These are phyloP conservation scores for Dermatemys mawii DNA, from an alignment of 2,113 vertebrate species.

Conservation along the genomic window DNA sequence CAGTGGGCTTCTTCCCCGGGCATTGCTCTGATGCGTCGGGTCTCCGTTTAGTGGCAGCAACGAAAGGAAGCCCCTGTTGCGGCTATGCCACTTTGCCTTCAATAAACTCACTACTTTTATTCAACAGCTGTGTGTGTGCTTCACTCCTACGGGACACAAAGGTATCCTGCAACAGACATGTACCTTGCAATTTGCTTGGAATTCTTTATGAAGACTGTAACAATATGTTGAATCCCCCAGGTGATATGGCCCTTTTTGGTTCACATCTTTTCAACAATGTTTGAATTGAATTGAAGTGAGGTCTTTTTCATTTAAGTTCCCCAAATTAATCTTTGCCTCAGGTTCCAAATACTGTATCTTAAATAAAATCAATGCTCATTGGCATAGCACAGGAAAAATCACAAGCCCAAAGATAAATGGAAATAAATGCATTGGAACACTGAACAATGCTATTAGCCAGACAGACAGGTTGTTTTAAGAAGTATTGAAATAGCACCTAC, in stretches of 20 bases:
- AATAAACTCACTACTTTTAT: too few species aligned
- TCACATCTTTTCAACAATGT: neutral
- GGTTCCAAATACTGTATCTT: neutral
- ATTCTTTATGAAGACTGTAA: neutral
- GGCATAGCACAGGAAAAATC: neutral
- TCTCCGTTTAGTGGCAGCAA: too few species aligned
- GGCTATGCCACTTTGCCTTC: too few species aligned
- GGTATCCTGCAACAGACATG: too few species aligned
- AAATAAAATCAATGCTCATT: neutral
- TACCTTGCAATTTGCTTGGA: neutral
- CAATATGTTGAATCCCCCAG: neutral
- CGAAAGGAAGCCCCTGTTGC: too few species aligned
- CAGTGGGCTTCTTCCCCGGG: too few species aligned
- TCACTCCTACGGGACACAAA: too few species aligned
- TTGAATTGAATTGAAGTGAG: too few species aligned
- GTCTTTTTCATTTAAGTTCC: neutral
- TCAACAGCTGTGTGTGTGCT: too few species aligned
- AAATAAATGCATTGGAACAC: neutral
- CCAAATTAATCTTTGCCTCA: neutral
- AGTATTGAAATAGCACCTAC: neutral
- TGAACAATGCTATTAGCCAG: neutral
- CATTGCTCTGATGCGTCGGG: too few species aligned
- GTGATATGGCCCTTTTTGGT: neutral
- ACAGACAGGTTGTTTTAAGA: neutral
- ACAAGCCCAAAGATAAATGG: neutral